Evolutionary conservation across 2,113 vertebrate species (phyloP).

Genomic region (Carassius carassius): DNA sequence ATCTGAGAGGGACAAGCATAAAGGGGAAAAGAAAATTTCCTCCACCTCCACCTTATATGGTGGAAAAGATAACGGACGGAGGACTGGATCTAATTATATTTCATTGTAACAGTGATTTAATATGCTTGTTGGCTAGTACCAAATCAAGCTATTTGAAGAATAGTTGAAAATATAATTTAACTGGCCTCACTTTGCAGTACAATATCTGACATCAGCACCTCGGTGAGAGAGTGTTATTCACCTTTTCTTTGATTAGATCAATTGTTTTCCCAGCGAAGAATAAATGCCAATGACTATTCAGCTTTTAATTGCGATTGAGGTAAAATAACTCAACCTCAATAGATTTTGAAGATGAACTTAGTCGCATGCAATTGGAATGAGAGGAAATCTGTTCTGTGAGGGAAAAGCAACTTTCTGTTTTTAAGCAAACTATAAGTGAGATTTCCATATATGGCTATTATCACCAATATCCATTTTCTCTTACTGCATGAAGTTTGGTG

Average conservation of each 20-base stretch:
- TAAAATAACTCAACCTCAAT: neutral
- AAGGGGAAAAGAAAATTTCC: constrained; percentile 9
- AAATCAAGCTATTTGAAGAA: constrained; percentile 64
- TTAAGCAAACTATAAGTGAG: neutral
- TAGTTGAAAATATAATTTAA: constrained; percentile 35
- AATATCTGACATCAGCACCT: constrained; percentile 21
- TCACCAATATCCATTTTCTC: neutral
- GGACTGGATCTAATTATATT: constrained; percentile 68
- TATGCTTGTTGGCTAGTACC: constrained; percentile 54
- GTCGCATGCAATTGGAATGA: neutral
- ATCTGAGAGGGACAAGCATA: neutral
- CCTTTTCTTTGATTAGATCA: constrained; percentile 2
- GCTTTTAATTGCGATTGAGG: neutral
- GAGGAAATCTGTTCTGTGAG: neutral
- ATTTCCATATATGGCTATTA: neutral
- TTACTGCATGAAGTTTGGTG: neutral
- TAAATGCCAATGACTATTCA: neutral
- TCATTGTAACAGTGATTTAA: constrained; percentile 70
- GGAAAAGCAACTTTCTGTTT: neutral
- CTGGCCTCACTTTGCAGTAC: constrained; percentile 19
- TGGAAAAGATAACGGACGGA: constrained; percentile 50
- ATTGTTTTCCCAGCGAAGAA: neutral
- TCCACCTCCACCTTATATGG: neutral
- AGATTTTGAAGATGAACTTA: neutral
- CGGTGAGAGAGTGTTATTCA: neutral